These are phyloP conservation scores for Gryllus bimaculatus DNA, from an alignment of 1,140 invertebrate species.

Conservation along the genomic window DNA sequence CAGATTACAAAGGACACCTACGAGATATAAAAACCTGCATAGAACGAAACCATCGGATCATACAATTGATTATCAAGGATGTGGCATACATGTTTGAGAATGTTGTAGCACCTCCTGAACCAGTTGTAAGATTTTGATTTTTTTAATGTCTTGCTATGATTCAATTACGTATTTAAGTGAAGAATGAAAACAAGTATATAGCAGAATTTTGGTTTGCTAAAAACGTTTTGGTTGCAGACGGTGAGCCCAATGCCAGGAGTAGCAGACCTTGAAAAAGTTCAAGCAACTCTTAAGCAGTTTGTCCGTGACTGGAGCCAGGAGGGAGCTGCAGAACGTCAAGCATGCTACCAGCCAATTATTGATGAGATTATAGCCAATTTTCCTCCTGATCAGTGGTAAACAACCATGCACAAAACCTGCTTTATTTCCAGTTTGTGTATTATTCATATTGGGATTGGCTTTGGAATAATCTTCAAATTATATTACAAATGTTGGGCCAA, in stretches of 20 bases:
- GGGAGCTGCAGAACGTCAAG: constrained; percentile 69
- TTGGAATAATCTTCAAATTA: no score
- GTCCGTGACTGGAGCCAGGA: constrained; percentile 89
- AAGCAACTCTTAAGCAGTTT: constrained; percentile 89
- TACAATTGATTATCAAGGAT: constrained; percentile 73
- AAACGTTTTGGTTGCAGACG: neutral
- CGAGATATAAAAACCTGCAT: constrained; percentile 65
- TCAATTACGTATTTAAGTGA: neutral
- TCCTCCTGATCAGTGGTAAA: constrained; percentile 46
- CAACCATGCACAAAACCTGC: no score
- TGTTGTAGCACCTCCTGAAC: constrained; percentile 30
- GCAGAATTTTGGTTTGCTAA: no score
- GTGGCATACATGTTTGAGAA: constrained; percentile 78
- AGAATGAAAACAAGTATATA: no score
- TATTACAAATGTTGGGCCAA: no score
- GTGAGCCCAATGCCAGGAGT: constrained; percentile 23
- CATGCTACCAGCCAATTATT: constrained; percentile 87
- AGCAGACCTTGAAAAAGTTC: constrained; percentile 72
- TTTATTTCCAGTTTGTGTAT: no score
- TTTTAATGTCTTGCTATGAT: neutral
- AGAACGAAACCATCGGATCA: constrained; percentile 74
- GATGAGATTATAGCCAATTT: constrained; percentile 69
- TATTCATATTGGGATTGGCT: no score
- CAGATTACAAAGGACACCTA: constrained; percentile 67
- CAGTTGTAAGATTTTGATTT: neutral